phyloP scores from a whole-genome alignment of 1,140 invertebrate species.

The Riptortus pedestris region DNA sequence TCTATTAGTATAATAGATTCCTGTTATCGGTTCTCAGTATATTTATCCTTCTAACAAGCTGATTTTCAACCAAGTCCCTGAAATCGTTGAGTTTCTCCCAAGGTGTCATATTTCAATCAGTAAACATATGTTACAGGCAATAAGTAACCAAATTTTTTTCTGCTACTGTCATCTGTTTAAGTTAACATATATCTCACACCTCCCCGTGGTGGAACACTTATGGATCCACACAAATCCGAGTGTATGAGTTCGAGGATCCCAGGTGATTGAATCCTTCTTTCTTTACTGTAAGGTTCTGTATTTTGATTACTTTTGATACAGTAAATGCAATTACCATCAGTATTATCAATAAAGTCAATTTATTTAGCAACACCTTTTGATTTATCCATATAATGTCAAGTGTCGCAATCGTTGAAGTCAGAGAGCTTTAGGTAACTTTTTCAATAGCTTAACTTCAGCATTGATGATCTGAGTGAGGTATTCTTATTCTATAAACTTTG shows the following conservation, averaged over 20 bases:
- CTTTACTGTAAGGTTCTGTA: too few relatives aligned
- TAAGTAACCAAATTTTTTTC: slow-evolving; percentile 5
- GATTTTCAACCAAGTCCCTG: too few relatives aligned
- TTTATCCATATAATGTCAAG: background rate
- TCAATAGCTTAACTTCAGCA: background rate
- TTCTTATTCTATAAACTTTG: background rate
- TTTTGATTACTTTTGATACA: too few relatives aligned
- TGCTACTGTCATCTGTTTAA: background rate
- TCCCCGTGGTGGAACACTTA: background rate
- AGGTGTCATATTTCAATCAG: too few relatives aligned
- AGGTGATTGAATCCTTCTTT: background rate
- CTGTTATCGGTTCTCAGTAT: too few relatives aligned
- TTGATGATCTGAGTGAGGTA: background rate
- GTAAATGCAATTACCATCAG: background rate
- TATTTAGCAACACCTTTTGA: background rate
- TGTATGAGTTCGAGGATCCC: slow-evolving; percentile 2
- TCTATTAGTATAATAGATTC: too few relatives aligned
- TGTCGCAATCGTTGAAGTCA: background rate
- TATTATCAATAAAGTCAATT: background rate
- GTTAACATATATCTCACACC: too few relatives aligned
- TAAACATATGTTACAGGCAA: too few relatives aligned
- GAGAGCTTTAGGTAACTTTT: background rate
- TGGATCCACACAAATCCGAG: too few relatives aligned
- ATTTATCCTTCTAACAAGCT: too few relatives aligned
- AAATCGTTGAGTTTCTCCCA: too few relatives aligned